Base-by-base conservation (phyloP, 2,888 invertebrate genomes). In the Bombyx huttoni region DNA sequence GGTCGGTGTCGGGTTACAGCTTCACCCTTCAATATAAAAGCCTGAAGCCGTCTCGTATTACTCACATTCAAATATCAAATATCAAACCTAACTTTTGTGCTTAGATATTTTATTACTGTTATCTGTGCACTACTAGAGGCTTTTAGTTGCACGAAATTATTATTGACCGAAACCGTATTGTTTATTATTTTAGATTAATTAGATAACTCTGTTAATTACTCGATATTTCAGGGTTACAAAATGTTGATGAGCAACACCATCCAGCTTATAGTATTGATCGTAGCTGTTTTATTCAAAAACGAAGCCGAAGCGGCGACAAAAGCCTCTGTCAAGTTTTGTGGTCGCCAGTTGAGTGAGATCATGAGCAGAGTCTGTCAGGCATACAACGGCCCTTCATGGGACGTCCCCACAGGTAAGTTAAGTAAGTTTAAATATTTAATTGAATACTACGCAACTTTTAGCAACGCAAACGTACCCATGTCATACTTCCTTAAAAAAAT, bases 1-100 rank as follows among this genome's bases (percentile, higher is more conserved):
- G 57, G 60, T 60, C 71, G 65, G 80, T 81, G 63, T 88, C 82
- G 53, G 46, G 57, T 88, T 85, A 75, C 87, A 77, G 58, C 63
- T 69, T 70, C 73, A 74, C 85, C 86, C 83, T 81, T 70, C 63
- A 58, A 65, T 87, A 87, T 88, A 88, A 83, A 88, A 86, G 76
- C 73, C 62, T 63, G 61, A 67, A 68, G 54, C 54, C 70, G 70
- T 58, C 78, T 86, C 78, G 54, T 57, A 66, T 86, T 85, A 78
- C 83, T 63, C 58, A 63, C 81, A 84, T 68, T 81, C 67, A 61
- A 57, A 53, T 55, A 45, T 50, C 46, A 47, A 48, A 48, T 48
- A 47, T 48, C 35, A 8, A 40, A n/a, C 24, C 49, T 35, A 50
- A 50, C 35, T 47, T 52, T 46, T 13, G 24, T 7, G 40, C 40